These are phyloP conservation scores for Halichoerus grypus DNA, from an alignment of 2,113 vertebrate genomes.

Conservation along the genomic window DNA sequence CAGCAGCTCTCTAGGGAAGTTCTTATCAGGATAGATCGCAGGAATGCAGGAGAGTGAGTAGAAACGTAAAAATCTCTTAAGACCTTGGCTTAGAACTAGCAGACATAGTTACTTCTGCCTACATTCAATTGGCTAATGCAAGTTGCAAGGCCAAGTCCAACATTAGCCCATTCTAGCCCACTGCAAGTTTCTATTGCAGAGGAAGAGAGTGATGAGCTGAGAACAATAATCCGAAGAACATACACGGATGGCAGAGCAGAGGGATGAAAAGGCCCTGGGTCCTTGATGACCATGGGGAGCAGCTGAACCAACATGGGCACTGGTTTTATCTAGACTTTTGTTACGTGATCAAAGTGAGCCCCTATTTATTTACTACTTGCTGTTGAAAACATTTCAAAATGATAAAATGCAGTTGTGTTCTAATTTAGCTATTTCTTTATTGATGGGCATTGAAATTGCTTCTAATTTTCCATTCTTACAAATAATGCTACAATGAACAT, in stretches of 20 bases:
- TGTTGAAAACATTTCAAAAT: constrained; percentile 52
- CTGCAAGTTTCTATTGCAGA: background rate
- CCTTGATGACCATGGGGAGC: background rate
- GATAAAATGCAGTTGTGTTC: background rate
- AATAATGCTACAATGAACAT: background rate
- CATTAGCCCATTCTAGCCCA: background rate
- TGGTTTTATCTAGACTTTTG: background rate
- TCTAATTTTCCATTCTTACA: constrained; percentile 44
- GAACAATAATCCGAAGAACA: background rate
- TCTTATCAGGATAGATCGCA: background rate
- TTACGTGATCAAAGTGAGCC: background rate
- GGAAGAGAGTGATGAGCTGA: background rate
- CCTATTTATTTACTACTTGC: background rate
- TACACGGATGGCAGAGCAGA: background rate
- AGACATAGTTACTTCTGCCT: background rate
- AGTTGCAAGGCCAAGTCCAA: background rate
- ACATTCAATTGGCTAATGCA: background rate
- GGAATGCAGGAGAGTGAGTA: background rate
- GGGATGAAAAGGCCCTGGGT: background rate
- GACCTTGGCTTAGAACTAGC: background rate
- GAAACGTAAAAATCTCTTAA: background rate
- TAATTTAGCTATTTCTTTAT: constrained; percentile 17
- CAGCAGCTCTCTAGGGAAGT: background rate
- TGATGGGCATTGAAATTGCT: background rate
- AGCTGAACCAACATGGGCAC: background rate